These are phyloP conservation scores for Monopterus albus DNA, from an alignment of 2,113 vertebrate species.

Conservation along the genomic window DNA sequence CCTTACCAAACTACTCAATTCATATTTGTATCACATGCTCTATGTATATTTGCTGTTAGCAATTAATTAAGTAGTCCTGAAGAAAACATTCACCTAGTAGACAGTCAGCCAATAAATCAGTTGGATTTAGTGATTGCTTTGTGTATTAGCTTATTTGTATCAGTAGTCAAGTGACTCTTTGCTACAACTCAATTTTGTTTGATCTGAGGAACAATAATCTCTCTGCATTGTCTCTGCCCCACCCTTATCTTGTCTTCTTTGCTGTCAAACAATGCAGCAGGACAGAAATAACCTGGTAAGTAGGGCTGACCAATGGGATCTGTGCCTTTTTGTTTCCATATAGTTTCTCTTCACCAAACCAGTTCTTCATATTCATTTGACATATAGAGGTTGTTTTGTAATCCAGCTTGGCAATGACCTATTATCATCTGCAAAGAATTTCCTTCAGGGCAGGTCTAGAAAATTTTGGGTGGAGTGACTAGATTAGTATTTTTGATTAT, in stretches of 20 bases:
- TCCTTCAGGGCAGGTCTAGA: too few species aligned
- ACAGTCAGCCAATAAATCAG: neutral
- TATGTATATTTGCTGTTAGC: neutral
- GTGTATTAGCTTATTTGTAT: slow-evolving; percentile 4
- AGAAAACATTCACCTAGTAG: neutral
- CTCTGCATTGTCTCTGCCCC: slow-evolving; percentile 80
- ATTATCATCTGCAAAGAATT: neutral
- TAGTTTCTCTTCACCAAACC: slow-evolving; percentile 34
- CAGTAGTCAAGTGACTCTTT: slow-evolving; percentile 31
- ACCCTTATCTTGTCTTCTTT: slow-evolving; percentile 77
- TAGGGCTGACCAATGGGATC: slow-evolving; percentile 75
- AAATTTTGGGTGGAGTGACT: too few species aligned
- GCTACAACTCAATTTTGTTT: slow-evolving; percentile 60
- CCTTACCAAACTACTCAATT: neutral
- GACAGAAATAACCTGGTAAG: slow-evolving; percentile 99
- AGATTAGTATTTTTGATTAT: neutral
- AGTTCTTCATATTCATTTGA: slow-evolving; percentile 48
- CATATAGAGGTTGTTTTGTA: slow-evolving; percentile 38
- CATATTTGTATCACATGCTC: neutral
- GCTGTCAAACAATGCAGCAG: slow-evolving; percentile 89
- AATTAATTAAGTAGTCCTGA: neutral
- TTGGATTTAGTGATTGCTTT: neutral
- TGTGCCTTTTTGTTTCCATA: slow-evolving; percentile 19
- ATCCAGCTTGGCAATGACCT: slow-evolving; percentile 4
- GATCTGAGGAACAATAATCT: slow-evolving; percentile 78